Conservation (phyloP, 2,888 invertebrate genomes). For the Graphium colonna region DNA sequence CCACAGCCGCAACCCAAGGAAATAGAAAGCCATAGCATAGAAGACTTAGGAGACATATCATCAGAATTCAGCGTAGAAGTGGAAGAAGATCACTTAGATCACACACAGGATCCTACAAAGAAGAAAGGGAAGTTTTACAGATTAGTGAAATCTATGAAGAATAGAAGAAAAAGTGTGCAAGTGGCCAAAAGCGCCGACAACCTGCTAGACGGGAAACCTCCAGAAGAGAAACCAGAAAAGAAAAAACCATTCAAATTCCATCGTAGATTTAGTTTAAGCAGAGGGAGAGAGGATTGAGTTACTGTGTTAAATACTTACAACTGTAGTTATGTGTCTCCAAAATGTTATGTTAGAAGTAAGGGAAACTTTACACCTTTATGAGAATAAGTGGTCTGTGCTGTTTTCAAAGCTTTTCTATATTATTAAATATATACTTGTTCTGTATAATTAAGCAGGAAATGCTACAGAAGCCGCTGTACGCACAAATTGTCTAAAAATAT, state of each 20-base stretch:
- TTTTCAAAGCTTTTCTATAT: too few relatives aligned
- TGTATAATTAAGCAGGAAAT: too few relatives aligned
- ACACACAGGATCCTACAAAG: slow-evolving; percentile 53
- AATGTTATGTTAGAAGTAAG: not conserved
- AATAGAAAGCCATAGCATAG: slow-evolving; percentile 64
- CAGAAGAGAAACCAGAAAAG: slow-evolving; percentile 60
- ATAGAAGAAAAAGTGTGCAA: slow-evolving; percentile 71
- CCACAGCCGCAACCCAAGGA: slow-evolving; percentile 51
- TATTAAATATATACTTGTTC: too few relatives aligned
- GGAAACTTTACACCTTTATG: not conserved
- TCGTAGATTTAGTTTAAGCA: slow-evolving; percentile 67
- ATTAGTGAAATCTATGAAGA: slow-evolving; percentile 73
- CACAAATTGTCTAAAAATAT: not conserved
- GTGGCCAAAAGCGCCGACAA: slow-evolving; percentile 72
- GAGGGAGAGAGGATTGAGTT: slow-evolving; percentile 64
- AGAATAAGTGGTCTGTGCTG: too few relatives aligned
- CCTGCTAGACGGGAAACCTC: slow-evolving; percentile 51
- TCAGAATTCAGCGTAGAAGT: slow-evolving; percentile 75
- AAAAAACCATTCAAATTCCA: slow-evolving; percentile 71
- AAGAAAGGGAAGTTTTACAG: slow-evolving; percentile 71
- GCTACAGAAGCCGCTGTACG: not conserved
- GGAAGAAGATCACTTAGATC: slow-evolving; percentile 58
- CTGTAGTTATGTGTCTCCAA: not conserved
- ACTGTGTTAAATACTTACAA: not conserved
- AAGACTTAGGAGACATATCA: slow-evolving; percentile 72